Percentiles rank a stretch among this genome's conserved stretches.
phyloP scores from a whole-genome alignment of 2,888 invertebrate genomes.

The Calameuta idolon region DNA sequence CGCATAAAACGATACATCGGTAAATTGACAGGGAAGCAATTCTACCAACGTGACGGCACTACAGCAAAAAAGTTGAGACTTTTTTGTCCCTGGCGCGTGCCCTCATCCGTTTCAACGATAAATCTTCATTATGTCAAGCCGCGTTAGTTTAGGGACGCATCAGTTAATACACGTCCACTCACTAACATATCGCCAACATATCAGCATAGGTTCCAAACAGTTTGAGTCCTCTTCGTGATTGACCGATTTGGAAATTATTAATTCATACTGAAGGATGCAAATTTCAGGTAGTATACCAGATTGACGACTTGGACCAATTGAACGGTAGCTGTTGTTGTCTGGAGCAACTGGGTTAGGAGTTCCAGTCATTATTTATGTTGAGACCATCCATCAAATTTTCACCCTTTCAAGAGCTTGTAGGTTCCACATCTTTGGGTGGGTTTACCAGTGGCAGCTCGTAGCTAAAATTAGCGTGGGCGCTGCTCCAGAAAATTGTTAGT shows the following conservation, averaged over 20 bases:
- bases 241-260: background rate
- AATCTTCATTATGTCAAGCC: background rate
- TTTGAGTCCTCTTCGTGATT: background rate
- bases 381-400: background rate
- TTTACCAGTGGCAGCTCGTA: background rate
- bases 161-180: background rate
- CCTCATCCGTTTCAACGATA: background rate
- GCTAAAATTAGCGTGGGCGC: too few relatives aligned
- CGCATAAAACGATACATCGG: background rate
- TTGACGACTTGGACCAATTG: background rate
- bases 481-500: too few relatives aligned
- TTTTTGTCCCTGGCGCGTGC: background rate
- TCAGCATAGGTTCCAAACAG: background rate
- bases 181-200: background rate
- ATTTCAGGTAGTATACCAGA: background rate
- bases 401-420: background rate
- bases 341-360: background rate
- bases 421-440: too few relatives aligned
- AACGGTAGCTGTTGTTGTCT: background rate
- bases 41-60: background rate
- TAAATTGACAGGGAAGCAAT: background rate
- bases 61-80: background rate
- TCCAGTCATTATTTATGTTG: background rate
- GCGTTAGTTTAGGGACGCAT: background rate
- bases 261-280: background rate